Evolutionary conservation across 2,888 invertebrate genomes (phyloP), one percentile per base, ranked within the genome.

Genomic region (Neoscelio sp.): DNA sequence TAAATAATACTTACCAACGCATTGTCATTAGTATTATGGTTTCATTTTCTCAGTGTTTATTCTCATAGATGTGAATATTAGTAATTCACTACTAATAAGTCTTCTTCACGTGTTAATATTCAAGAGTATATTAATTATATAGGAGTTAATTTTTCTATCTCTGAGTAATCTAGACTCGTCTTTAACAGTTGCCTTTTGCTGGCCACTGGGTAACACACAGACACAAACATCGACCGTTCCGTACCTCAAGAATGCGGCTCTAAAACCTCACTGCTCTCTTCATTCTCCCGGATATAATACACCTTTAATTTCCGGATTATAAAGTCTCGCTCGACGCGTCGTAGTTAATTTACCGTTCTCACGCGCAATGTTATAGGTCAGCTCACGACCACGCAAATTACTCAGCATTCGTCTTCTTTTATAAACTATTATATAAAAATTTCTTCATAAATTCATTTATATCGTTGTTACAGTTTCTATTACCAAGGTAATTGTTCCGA

Each of bases 251-350:
- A 68, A 38, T 13, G 38, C 48, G 40, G 42, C 52, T 60, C 28
- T 70, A 52, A 73, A 70, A 64, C 79, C 74, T 74, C 76, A 68
- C 42, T 70, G 38, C 68, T 46, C 56, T 67, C 77, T 74, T 79
- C 80, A 42, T 79, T 70, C 82, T 56, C 54, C 85, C 86, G 85
- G 85, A 88, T 88, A 87, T 88, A 88, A 89, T 87, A 87, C 86
- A 87, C 87, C 85, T 89, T 89, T 89, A 88, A 89, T 89, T 89
- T 89, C 88, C 87, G 89, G 87, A 88, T 89, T 88, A 89, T 89
- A 87, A 89, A 87, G 87, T 87, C 85, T 83, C 82, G 84, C 83
- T 85, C 84, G 85, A 85, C 82, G 85, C 82, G 83, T 78, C 80
- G 80, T 82, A 84, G 83, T 85, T 88, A 86, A 88, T 88, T 87